Conservation (phyloP, 2,888 invertebrate species). For the Spilarctia lutea region DNA sequence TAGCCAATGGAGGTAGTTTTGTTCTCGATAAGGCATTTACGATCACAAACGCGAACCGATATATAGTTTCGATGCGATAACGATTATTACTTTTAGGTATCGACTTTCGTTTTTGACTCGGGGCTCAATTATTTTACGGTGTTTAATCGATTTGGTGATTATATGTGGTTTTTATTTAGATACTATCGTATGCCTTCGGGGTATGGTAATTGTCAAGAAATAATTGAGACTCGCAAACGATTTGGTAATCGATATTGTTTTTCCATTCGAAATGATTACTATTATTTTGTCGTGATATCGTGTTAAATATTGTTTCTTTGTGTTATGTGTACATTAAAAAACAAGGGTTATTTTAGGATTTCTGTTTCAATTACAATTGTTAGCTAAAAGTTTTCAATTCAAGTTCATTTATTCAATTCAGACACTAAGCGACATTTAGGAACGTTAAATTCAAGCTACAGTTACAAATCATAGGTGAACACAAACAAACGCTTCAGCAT, state of each 20-base stretch:
- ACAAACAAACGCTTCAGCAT: too few species aligned
- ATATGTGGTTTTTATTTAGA: conserved; percentile 50
- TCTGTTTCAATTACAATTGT: too few species aligned
- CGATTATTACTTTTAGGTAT: conserved; percentile 51
- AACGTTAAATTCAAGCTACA: too few species aligned
- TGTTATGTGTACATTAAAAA: neutral
- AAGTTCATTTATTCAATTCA: too few species aligned
- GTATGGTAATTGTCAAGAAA: conserved; percentile 28
- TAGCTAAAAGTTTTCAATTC: too few species aligned
- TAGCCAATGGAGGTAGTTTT: conserved; percentile 19
- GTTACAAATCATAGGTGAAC: too few species aligned
- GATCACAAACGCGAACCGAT: conserved; percentile 39
- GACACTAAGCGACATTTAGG: too few species aligned
- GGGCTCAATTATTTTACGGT: conserved; percentile 43
- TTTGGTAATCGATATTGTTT: conserved; percentile 22
- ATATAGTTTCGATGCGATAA: conserved; percentile 48
- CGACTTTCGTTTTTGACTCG: conserved; percentile 49
- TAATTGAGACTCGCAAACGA: conserved; percentile 20
- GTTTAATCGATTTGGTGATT: conserved; percentile 49
- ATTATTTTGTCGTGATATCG: conserved; percentile 13
- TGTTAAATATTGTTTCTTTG: conserved; percentile 9
- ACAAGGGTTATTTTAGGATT: too few species aligned
- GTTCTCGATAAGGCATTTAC: conserved; percentile 39
- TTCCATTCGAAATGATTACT: conserved; percentile 21
- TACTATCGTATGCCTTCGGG: conserved; percentile 43